Evolutionary conservation across 2,113 vertebrate genomes (phyloP).

Genomic region (Struthidea cinerea): DNA sequence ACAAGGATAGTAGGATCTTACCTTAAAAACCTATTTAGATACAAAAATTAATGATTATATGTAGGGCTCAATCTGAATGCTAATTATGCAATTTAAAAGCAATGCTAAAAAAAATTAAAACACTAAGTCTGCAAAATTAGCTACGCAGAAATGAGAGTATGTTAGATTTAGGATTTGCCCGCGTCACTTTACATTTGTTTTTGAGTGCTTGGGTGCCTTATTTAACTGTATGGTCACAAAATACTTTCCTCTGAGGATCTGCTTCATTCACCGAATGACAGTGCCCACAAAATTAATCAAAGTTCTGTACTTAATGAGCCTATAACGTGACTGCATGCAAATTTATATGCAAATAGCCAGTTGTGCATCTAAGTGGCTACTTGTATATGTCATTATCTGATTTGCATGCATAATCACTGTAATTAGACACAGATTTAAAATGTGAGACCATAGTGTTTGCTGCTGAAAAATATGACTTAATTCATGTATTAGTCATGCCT

Average conservation of each 20-base stretch:
- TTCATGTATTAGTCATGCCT: constrained; percentile 1
- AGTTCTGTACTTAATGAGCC: background rate
- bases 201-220: background rate
- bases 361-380: constrained; percentile 19
- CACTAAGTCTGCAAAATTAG: background rate
- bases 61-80: background rate
- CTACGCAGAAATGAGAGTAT: background rate
- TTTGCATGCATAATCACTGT: constrained; percentile 18
- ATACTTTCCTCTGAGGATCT: background rate
- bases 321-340: background rate
- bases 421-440: constrained; percentile 21
- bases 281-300: constrained; percentile 1
- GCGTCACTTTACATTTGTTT: background rate
- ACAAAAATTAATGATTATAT: background rate
- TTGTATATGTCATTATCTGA: constrained; percentile 17
- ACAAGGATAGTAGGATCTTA: background rate
- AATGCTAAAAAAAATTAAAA: background rate
- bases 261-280: background rate
- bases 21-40: background rate
- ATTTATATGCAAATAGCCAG: constrained; percentile 29
- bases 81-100: background rate
- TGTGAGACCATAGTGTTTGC: background rate
- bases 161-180: background rate
- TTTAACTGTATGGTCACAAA: background rate
- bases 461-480: background rate